phyloP scores from a whole-genome alignment of 2,113 vertebrate species.

The Paratilapia polleni region DNA sequence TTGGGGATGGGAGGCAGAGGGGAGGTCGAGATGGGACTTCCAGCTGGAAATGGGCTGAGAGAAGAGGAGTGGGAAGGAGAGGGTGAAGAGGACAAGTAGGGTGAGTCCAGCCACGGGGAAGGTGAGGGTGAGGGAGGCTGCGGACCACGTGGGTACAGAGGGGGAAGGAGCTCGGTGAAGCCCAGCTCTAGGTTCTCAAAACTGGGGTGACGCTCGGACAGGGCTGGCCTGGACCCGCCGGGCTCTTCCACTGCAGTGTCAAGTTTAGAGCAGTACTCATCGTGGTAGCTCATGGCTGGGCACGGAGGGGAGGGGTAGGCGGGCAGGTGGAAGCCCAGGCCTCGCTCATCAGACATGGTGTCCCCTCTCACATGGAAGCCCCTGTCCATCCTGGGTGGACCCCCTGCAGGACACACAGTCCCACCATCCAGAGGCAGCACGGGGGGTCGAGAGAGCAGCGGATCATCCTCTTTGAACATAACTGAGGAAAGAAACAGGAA shows the following conservation, averaged over 20 bases:
- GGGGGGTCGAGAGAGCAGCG: slow-evolving; percentile 72
- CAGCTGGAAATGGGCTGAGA: slow-evolving; percentile 79
- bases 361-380: slow-evolving; percentile 52
- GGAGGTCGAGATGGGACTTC: slow-evolving; percentile 80
- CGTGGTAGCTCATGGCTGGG: slow-evolving; percentile 68
- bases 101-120: slow-evolving; percentile 82
- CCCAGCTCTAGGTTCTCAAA: slow-evolving; percentile 84
- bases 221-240: slow-evolving; percentile 43
- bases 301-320: slow-evolving; percentile 74
- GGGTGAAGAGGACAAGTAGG: slow-evolving; percentile 84
- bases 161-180: slow-evolving; percentile 83
- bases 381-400: slow-evolving; percentile 50
- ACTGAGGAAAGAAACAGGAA: slow-evolving; percentile 51
- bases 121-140: slow-evolving; percentile 79
- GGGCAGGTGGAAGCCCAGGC: slow-evolving; percentile 72
- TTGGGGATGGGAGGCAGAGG: slow-evolving; percentile 77
- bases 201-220: slow-evolving; percentile 77
- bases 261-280: slow-evolving; percentile 76
- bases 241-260: slow-evolving; percentile 70
- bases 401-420: slow-evolving; percentile 53
- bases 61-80: slow-evolving; percentile 84
- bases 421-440: slow-evolving; percentile 69
- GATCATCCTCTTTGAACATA: slow-evolving; percentile 83
- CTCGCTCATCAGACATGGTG: slow-evolving; percentile 61
- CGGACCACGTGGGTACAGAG: slow-evolving; percentile 72